Evolutionary conservation across 2,113 vertebrate species (phyloP), one percentile per base, ranked within the genome.

Genomic region (Clinocottus analis): DNA sequence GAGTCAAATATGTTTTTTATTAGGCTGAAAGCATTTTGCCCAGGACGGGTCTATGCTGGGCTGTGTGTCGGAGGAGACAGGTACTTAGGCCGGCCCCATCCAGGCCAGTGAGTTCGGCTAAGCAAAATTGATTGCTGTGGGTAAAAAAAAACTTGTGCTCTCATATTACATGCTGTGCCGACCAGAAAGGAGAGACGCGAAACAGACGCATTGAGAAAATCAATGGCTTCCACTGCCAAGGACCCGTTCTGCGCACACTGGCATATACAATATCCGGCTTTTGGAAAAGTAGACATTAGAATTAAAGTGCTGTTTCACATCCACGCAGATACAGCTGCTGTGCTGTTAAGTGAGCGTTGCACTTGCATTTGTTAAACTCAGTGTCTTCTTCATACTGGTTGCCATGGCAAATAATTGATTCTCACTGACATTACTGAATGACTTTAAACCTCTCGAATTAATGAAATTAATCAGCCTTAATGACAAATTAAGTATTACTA

Each of bases 401-500:
- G 75, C 90, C 82, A 91, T 92, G 89, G 89, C 47, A 82, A 91
- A 86, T 90, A 93, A 93, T 89, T 89, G 71, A 91, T 91, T 93
- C 69, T 73, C 84, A 85, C 82, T 84, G 72, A 81, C 87, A 85
- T 90, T 83, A 85, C 65, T 73, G 83, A 91, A 92, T 85, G 64
- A 85, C 85, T 90, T 92, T 75, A 89, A 86, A 91, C 83, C 85
- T 86, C 65, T 88, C 70, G 84, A 92, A 93, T 92, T 86, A 94
- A 92, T 94, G 83, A 88, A 93, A 93, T 93, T 90, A 93, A 94
- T 93, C 92, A 93, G 64, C 85, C 84, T 80, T 94, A 94, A 94
- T 94, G 93, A 92, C 90, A 93, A 92, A 92, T 90, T 94, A 94
- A 94, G 93, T 92, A 90, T 92, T 94, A 77, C 84, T 92, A 93